A percentile compares a stretch with the other conserved stretches of the same genome.
Conservation (phyloP, 2,888 invertebrate genomes). For the Hanleya hanleyi region DNA sequence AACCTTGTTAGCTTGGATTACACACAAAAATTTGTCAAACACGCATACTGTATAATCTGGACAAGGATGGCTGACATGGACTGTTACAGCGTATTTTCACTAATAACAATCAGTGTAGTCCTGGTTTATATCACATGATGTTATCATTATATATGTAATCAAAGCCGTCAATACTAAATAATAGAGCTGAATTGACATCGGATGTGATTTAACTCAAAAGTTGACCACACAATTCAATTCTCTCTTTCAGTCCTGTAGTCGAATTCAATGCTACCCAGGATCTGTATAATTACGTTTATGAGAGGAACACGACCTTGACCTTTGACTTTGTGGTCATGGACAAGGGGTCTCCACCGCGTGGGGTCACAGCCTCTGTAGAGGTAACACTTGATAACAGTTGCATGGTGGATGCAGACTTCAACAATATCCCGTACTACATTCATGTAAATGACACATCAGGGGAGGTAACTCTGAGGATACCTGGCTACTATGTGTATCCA, state of each 20-base stretch:
- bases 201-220: no score
- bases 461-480: constrained; percentile 47
- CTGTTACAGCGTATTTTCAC: no score
- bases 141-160: no score
- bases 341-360: constrained; percentile 50
- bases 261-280: constrained; percentile 43
- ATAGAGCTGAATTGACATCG: no score
- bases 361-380: constrained; percentile 46
- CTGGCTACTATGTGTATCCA: constrained; percentile 53
- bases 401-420: constrained; percentile 50
- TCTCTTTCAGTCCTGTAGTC: constrained; percentile 48
- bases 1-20: no score
- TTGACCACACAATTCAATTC: no score
- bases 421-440: constrained; percentile 42
- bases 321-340: constrained; percentile 57
- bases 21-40: no score
- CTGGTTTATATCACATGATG: no score
- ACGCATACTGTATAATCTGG: no score
- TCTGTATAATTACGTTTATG: constrained; percentile 49
- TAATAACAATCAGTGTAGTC: no score
- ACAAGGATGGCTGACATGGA: no score
- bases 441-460: constrained; percentile 48
- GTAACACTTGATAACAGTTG: constrained; percentile 59
- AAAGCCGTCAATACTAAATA: no score
- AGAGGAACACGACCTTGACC: constrained; percentile 45